Conservation (phyloP, 2,888 invertebrate genomes). For the Chorisops tibialis region DNA sequence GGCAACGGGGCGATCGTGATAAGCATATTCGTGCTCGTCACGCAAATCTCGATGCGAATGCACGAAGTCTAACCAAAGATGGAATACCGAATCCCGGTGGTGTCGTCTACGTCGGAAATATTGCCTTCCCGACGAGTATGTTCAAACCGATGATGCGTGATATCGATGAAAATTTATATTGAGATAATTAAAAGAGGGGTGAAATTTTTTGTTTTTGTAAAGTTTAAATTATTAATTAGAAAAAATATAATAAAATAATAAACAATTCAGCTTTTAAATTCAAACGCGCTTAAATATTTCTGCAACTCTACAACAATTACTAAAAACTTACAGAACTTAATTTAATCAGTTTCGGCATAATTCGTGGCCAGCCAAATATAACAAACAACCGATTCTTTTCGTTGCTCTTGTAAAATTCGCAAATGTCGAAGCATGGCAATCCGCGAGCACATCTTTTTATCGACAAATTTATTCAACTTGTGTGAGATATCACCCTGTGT, state of each 20-base stretch:
- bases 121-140: constrained; percentile 42
- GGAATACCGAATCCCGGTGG: constrained; percentile 2
- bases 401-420: constrained; percentile 40
- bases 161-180: constrained; percentile 35
- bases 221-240: too few species aligned
- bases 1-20: constrained; percentile 59
- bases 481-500: constrained; percentile 42
- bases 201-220: too few species aligned
- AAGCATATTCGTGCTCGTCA: constrained; percentile 59
- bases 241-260: too few species aligned
- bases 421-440: constrained; percentile 42
- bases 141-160: constrained; percentile 40
- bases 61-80: constrained; percentile 6
- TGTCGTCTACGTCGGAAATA: constrained; percentile 36
- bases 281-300: too few species aligned
- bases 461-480: constrained; percentile 40
- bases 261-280: too few species aligned
- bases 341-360: too few species aligned
- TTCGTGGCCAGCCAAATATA: constrained; percentile 42
- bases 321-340: too few species aligned
- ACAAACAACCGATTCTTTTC: constrained; percentile 40
- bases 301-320: too few species aligned
- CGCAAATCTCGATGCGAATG: constrained; percentile 48
- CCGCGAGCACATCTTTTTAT: constrained; percentile 40
- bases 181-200: constrained; percentile 2